Evolutionary conservation across 2,113 vertebrate genomes (phyloP), one percentile per base, ranked within the genome.

Genomic region (Enhydra lutris): DNA sequence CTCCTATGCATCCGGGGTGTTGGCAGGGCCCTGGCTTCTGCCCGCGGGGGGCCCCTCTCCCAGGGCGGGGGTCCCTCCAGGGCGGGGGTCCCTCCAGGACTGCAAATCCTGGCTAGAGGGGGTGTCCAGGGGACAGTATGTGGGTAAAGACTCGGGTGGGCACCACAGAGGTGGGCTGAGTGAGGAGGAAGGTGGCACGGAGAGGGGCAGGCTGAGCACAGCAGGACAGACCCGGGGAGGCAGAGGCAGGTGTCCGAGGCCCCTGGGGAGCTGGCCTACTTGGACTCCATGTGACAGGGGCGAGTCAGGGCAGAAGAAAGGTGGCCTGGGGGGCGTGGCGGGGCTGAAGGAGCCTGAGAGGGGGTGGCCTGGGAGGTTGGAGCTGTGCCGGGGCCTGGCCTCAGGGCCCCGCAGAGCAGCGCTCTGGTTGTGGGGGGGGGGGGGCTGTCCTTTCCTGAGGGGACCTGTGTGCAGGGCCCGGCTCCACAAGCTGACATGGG

Each of bases 61-160:
- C 9, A 26, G 59, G 45, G 45, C 4, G 0, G 45, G 26, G 14
- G 12, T 47, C 15, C 17, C 8, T 9, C 45, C 74, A 20, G 45
- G 74, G 45, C 7, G 0, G 45, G 26, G 26, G 12, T 31, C 15
- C 17, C 8, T 9, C 45, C 74, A 20, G 45, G 74, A 8, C 45
- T 78, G 45, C 31, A 50, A 45, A 45, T 50, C 29, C 7, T 5
- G 76, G 42, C 45, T 1, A 7, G 1, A 78, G 76, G 45, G 29
- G 76, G 14, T 4, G 2, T 5, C 26, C 8, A 1, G 7, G 6
- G 23, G 39, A 6, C 24, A 7, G 13, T 4, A 17, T 7, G 1
- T 8, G 73, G 39, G 23, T 29, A 45, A 42, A 76, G 39, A 21
- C 34, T 20, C 24, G 1, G 73, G 39, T 45, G 24, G 39, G 5